A percentile compares a stretch with the other conserved stretches of the same genome.
phyloP scores from a whole-genome alignment of 2,113 vertebrate genomes.

The Hyperoodon ampullatus region DNA sequence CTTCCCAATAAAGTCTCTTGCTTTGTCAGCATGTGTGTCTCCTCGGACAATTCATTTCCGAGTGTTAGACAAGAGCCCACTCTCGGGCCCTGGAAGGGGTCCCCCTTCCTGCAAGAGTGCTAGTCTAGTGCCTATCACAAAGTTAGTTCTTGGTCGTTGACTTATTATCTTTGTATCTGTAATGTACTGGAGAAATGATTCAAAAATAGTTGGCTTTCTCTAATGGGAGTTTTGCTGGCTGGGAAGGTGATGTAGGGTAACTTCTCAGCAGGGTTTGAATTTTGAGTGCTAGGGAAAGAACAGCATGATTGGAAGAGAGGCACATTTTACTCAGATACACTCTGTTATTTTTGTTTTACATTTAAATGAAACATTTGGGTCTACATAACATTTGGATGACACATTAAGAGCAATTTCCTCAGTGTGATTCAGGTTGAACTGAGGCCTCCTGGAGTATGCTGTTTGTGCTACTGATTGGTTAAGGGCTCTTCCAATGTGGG shows the following conservation, averaged over 20 bases:
- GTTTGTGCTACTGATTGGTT: constrained; percentile 48
- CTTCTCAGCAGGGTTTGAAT: constrained; percentile 13
- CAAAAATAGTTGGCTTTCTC: background rate
- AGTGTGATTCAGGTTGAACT: background rate
- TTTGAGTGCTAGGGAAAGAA: constrained; percentile 13
- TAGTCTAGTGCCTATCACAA: background rate
- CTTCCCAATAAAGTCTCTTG: too few relatives aligned
- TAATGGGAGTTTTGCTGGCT: background rate
- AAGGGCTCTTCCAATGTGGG: background rate
- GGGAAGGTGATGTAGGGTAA: constrained; percentile 11
- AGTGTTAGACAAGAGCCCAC: too few relatives aligned
- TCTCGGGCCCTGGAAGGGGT: too few relatives aligned
- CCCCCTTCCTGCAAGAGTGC: too few relatives aligned
- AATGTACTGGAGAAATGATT: background rate
- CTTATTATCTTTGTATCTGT: background rate
- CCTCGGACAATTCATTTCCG: too few relatives aligned
- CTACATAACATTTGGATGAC: constrained; percentile 59
- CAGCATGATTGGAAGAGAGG: background rate
- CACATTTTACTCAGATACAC: background rate
- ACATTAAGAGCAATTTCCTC: constrained; percentile 63
- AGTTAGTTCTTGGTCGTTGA: background rate
- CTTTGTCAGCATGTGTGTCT: too few relatives aligned
- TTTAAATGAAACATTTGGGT: constrained; percentile 65
- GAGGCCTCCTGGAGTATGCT: constrained; percentile 8
- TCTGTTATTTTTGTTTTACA: constrained; percentile 58